A percentile compares a stretch with the other conserved stretches of the same genome.
Conservation (phyloP, 2,113 vertebrate genomes). For the Varanus komodoensis region DNA sequence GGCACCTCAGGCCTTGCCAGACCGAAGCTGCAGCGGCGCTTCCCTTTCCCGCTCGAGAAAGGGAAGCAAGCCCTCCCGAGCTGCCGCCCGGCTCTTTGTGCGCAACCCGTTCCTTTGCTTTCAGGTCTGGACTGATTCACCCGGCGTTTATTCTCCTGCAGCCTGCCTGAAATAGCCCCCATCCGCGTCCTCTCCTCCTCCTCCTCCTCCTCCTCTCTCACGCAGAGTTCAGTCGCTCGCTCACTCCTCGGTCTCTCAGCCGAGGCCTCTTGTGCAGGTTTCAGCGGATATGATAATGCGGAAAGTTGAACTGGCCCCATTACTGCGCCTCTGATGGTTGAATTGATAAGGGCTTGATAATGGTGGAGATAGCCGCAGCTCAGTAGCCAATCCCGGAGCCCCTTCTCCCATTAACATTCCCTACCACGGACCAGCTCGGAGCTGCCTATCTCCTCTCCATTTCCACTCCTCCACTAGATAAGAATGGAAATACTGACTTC, state of each 20-base stretch:
- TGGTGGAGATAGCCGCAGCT: slow-evolving; percentile 94
- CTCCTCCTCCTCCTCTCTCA: background rate
- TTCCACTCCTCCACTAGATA: slow-evolving; percentile 99
- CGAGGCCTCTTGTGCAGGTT: slow-evolving; percentile 90
- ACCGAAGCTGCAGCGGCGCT: too few relatives aligned
- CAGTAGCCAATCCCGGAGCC: slow-evolving; percentile 92
- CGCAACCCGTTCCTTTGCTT: background rate
- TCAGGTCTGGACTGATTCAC: background rate
- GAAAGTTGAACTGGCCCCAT: slow-evolving; percentile 99
- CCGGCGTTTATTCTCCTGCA: background rate
- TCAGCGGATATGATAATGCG: slow-evolving; percentile 99
- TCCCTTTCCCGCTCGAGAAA: background rate
- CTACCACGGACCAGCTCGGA: slow-evolving; percentile 93
- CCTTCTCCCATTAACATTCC: slow-evolving; percentile 98
- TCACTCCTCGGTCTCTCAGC: slow-evolving; percentile 82
- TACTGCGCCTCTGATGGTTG: slow-evolving; percentile 95
- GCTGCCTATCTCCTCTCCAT: slow-evolving; percentile 98
- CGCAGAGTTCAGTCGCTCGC: slow-evolving; percentile 61
- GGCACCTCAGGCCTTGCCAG: background rate
- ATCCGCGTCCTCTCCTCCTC: background rate
- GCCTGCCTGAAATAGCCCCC: background rate
- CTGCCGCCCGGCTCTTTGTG: background rate
- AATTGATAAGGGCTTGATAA: slow-evolving; percentile 93
- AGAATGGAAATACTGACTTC: slow-evolving; percentile 99
- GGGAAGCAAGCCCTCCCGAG: background rate